Conservation (phyloP, 2,113 vertebrate species). For the Lepus europaeus region DNA sequence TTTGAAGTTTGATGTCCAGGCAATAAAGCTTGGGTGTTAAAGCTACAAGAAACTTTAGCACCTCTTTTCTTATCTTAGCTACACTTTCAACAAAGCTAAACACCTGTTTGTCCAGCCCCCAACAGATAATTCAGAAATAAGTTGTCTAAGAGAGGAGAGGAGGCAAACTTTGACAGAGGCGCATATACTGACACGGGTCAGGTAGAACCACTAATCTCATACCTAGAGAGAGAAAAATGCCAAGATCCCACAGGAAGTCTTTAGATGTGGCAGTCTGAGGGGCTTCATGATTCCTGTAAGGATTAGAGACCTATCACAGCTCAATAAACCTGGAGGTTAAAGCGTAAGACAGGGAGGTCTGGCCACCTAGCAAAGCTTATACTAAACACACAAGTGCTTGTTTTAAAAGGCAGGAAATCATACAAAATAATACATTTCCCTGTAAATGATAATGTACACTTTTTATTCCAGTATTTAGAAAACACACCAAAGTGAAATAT, state of each 20-base stretch:
- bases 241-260: not conserved
- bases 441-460: not conserved
- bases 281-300: not conserved
- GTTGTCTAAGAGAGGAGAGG: not conserved
- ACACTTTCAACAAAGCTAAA: not conserved
- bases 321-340: not conserved
- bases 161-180: not conserved
- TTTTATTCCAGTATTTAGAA: constrained; percentile 9
- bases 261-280: not conserved
- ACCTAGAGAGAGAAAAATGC: not conserved
- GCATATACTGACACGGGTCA: not conserved
- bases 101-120: not conserved
- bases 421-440: not conserved
- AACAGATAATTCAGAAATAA: constrained; percentile 20
- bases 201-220: not conserved
- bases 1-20: not conserved
- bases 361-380: not conserved
- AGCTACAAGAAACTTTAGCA: not conserved
- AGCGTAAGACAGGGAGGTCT: not conserved
- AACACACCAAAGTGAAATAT: not conserved
- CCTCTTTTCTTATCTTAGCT: not conserved
- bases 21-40: not conserved
- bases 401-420: not conserved
- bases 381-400: not conserved
- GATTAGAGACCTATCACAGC: not conserved